Percentiles rank a stretch among this genome's conserved stretches.
Conservation (phyloP, 2,797 vertebrate species). For the Ptychadena robeensis region DNA sequence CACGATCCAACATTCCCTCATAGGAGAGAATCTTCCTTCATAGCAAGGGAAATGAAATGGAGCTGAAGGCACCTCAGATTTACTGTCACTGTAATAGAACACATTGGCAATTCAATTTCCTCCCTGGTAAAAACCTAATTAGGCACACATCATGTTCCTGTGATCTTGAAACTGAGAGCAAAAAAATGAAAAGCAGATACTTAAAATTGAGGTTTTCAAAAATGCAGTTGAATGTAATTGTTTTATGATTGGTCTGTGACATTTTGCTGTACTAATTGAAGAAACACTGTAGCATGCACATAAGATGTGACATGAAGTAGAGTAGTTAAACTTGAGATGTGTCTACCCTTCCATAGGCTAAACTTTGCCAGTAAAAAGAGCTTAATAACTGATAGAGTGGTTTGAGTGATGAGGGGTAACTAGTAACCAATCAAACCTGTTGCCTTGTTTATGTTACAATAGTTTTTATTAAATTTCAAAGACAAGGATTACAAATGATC, state of each 20-base stretch:
- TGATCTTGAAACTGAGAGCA: constrained; percentile 59
- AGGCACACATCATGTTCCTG: constrained; percentile 60
- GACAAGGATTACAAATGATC: no score
- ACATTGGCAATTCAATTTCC: constrained; percentile 61
- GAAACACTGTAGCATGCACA: constrained; percentile 53
- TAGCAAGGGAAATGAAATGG: constrained; percentile 56
- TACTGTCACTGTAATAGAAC: constrained; percentile 60
- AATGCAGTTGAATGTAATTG: constrained; percentile 59
- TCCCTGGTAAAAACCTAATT: constrained; percentile 61
- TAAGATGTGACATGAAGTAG: constrained; percentile 48
- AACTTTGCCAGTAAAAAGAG: constrained; percentile 28
- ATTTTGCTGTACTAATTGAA: constrained; percentile 60
- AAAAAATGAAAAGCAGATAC: constrained; percentile 57
- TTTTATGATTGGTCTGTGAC: constrained; percentile 59
- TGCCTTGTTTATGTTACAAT: no score
- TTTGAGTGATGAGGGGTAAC: not conserved
- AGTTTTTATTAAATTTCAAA: no score
- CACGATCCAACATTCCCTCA: constrained; percentile 54
- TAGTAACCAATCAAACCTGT: not conserved
- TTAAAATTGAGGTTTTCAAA: constrained; percentile 58
- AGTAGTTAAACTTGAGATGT: constrained; percentile 50
- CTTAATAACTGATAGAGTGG: not conserved
- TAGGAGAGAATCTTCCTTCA: constrained; percentile 50
- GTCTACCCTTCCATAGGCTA: constrained; percentile 17
- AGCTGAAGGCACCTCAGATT: constrained; percentile 58